These are phyloP conservation scores for Heteromurus nitidus DNA, from an alignment of 2,888 invertebrate genomes.

Conservation along the genomic window DNA sequence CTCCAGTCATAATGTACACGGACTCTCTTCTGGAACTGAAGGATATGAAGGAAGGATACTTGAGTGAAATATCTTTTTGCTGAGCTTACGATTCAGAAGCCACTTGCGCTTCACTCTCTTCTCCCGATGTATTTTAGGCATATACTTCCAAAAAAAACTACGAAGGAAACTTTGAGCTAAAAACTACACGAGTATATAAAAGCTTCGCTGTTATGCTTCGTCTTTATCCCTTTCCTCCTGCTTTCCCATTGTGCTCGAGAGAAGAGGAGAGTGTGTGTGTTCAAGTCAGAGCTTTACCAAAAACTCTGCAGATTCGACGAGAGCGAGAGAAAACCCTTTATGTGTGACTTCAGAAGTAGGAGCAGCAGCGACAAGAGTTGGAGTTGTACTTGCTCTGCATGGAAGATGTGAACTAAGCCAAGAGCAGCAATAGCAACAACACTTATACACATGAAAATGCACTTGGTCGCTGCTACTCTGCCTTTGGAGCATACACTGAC, in stretches of 20 bases:
- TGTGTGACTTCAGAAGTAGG: slow-evolving; percentile 20
- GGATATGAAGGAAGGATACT: slow-evolving; percentile 64
- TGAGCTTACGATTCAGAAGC: slow-evolving; percentile 45
- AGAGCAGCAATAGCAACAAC: slow-evolving; percentile 55
- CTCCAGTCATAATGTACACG: slow-evolving; percentile 50
- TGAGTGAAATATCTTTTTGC: slow-evolving; percentile 63
- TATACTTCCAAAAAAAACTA: background rate
- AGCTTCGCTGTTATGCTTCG: no score
- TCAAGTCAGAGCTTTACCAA: background rate
- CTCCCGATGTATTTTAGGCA: background rate
- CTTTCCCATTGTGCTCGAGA: slow-evolving; percentile 38
- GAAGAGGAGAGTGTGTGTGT: no score
- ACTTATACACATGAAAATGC: slow-evolving; percentile 59
- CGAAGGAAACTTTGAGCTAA: background rate
- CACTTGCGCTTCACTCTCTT: slow-evolving; percentile 56
- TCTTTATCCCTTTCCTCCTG: background rate
- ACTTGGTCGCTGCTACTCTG: slow-evolving; percentile 37
- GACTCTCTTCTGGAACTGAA: slow-evolving; percentile 64
- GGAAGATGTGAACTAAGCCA: slow-evolving; percentile 60
- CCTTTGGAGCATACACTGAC: background rate
- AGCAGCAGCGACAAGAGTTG: slow-evolving; percentile 20
- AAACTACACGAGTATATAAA: background rate
- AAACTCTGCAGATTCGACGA: slow-evolving; percentile 4
- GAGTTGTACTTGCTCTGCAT: slow-evolving; percentile 42
- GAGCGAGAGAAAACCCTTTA: slow-evolving; percentile 43